Evolutionary conservation across 2,888 invertebrate genomes (phyloP), one percentile per base, ranked within the genome.

Genomic region (Melinaea marsaeus): DNA sequence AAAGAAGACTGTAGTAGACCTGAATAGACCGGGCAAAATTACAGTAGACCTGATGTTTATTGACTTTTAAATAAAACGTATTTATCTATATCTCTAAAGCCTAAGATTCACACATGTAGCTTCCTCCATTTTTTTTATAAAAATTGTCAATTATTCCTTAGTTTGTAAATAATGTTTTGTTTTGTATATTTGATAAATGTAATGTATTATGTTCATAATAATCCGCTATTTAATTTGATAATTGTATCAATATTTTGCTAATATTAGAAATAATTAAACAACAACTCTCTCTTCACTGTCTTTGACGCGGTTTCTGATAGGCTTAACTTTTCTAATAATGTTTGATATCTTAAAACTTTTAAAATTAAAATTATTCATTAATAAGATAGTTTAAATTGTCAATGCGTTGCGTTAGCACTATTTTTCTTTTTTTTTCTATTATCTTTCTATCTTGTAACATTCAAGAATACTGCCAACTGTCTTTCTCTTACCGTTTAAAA

Each of bases 141-240:
- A 34, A 42, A 46, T 37, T 54, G 62, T 62, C 65, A 60, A 60
- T 65, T 65, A 58, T 55, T 65, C 55, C 33, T 61, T 60, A 55
- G 65, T 65, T 65, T 65, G 65, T 65, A 65, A 60, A 65, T 65
- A 65, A 59, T 22, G 55, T 57, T 57, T 51, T 45, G 13, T 45
- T 54, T 42, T 42, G 7, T 42, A 7, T 42, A 9, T 9, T 42
- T 42, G 42, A 42, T 42, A 42, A 42, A 47, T 55, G 46, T 32
- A 54, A 34, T 47, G 37, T 58, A 33, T n/a, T 54, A 56, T 46
- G 37, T 60, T 47, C 55, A 45, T 55, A 57, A 47, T 64, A 48
- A 32, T 55, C 34, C 6, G 13, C 11, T 13, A 59, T 11, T 47
- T 34, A 47, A 13, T 58, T 7, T 37, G 42, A 42, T 42, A 42